Evolutionary conservation across 2,113 vertebrate species (phyloP).

Genomic region (Tetrax tetrax): DNA sequence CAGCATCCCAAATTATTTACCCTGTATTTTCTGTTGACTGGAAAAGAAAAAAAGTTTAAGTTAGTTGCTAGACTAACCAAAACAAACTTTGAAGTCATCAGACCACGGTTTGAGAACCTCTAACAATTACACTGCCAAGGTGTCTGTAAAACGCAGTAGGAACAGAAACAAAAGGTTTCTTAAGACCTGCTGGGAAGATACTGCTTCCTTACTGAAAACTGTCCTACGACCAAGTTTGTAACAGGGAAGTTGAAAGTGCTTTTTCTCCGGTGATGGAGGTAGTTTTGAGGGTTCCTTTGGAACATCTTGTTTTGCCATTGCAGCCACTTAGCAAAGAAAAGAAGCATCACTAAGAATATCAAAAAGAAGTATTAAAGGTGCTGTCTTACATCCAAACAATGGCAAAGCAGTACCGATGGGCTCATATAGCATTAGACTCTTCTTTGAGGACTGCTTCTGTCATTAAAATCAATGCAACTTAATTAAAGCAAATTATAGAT

Average conservation of each 20-base stretch:
- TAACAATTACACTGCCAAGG: not conserved
- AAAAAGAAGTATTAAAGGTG: slow-evolving; percentile 27
- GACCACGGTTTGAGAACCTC: not conserved
- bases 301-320: not conserved
- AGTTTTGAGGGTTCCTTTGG: not conserved
- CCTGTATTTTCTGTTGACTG: not conserved
- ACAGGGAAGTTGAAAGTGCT: not conserved
- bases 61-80: not conserved
- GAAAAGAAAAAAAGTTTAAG: not conserved
- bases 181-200: not conserved
- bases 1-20: not conserved
- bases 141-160: not conserved
- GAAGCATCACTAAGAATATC: not conserved
- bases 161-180: not conserved
- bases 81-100: not conserved
- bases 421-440: slow-evolving; percentile 60
- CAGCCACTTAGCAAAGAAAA: not conserved
- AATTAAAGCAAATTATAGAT: slow-evolving; percentile 92
- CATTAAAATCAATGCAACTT: slow-evolving; percentile 89
- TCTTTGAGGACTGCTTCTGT: slow-evolving; percentile 75
- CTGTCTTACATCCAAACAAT: slow-evolving; percentile 30
- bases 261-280: not conserved
- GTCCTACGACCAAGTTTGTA: not conserved
- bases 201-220: not conserved
- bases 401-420: slow-evolving; percentile 38